A percentile compares a stretch with the other conserved stretches of the same genome.
phyloP scores from a whole-genome alignment of 2,888 invertebrate species.

The Mechanitis messenoides region DNA sequence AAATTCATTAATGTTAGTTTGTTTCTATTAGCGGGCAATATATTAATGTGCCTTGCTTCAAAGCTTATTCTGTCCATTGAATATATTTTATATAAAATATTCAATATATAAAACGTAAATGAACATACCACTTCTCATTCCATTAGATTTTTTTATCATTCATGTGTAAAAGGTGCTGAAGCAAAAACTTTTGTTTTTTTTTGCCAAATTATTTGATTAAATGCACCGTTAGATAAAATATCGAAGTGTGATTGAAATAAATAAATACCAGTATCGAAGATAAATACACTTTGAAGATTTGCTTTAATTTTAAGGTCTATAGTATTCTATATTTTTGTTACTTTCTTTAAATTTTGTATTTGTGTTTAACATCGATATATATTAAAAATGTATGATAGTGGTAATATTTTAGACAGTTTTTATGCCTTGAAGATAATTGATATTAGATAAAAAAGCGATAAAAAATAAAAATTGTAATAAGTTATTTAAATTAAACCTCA shows the following conservation, averaged over 20 bases:
- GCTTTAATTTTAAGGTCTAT: slow-evolving; percentile 2
- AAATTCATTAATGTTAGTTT: no score
- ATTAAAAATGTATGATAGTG: neutral
- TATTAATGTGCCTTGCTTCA: slow-evolving; percentile 5
- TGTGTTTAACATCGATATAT: neutral
- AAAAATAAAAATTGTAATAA: no score
- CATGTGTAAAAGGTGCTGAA: neutral
- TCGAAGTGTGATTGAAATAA: no score
- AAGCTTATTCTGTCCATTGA: slow-evolving; percentile 4
- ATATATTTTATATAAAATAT: slow-evolving; percentile 4
- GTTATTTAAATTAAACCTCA: no score
- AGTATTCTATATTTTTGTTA: slow-evolving; percentile 5
- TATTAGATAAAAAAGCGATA: neutral
- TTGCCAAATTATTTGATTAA: neutral
- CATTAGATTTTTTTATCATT: neutral
- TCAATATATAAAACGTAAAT: neutral
- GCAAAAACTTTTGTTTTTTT: neutral
- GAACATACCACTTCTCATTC: slow-evolving; percentile 4
- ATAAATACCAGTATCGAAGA: neutral
- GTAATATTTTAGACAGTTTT: neutral
- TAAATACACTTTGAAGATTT: neutral
- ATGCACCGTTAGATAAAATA: no score
- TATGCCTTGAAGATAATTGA: neutral
- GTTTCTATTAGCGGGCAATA: neutral
- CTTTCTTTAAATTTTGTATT: slow-evolving; percentile 5